Evolutionary conservation across 2,888 invertebrate species (phyloP).

Genomic region (Omphaloscelis lunosa): DNA sequence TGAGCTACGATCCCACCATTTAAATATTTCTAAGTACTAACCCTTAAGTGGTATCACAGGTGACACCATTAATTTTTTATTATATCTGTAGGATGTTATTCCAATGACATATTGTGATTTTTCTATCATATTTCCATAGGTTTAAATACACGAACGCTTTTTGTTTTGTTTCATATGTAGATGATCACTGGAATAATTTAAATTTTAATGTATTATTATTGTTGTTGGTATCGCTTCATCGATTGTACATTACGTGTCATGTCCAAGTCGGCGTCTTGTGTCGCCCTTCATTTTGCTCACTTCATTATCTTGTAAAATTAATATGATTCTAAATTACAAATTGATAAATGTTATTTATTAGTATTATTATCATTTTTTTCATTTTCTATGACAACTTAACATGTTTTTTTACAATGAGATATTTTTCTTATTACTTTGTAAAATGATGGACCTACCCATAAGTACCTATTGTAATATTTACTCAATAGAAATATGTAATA

Average conservation of each 20-base stretch:
- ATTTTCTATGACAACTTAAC: slow-evolving; percentile 67
- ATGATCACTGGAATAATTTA: slow-evolving; percentile 78
- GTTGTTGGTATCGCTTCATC: slow-evolving; percentile 81
- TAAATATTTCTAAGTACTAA: slow-evolving; percentile 89
- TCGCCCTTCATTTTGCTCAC: slow-evolving; percentile 82
- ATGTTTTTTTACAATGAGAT: slow-evolving; percentile 56
- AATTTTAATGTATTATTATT: slow-evolving; percentile 78
- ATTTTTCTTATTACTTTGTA: slow-evolving; percentile 71
- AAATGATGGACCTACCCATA: slow-evolving; percentile 77
- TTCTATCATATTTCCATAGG: slow-evolving; percentile 86
- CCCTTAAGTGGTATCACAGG: slow-evolving; percentile 86
- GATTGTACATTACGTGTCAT: slow-evolving; percentile 76
- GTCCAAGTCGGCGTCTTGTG: slow-evolving; percentile 69
- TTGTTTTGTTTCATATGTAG: slow-evolving; percentile 79
- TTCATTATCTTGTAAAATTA: slow-evolving; percentile 68
- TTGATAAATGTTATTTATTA: slow-evolving; percentile 69
- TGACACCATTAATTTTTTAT: slow-evolving; percentile 83
- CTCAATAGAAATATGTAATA: slow-evolving; percentile 84
- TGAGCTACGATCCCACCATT: slow-evolving; percentile 90
- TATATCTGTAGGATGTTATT: slow-evolving; percentile 85
- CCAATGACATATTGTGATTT: slow-evolving; percentile 89
- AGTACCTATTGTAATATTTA: slow-evolving; percentile 81
- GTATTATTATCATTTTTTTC: slow-evolving; percentile 68
- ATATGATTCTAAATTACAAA: slow-evolving; percentile 69
- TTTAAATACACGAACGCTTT: slow-evolving; percentile 81